Conservation (phyloP, 1,140 invertebrate genomes). For the Drosophila baimaii region DNA sequence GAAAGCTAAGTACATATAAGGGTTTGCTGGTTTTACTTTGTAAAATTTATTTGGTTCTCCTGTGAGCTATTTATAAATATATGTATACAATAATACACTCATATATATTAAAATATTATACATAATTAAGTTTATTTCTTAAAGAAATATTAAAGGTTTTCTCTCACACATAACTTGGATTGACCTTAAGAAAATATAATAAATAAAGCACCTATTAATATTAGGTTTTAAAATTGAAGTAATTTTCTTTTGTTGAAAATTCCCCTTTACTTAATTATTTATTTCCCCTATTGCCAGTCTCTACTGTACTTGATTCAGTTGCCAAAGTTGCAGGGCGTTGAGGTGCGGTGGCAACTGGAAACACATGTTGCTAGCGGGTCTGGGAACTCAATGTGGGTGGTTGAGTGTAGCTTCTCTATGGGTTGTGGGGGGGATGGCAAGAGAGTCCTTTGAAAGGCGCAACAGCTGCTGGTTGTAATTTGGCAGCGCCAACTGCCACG, state of each 20-base stretch:
- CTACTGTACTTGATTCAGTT: constrained; percentile 8
- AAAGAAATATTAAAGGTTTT: background rate
- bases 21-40: too few relatives aligned
- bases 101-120: too few relatives aligned
- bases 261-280: too few relatives aligned
- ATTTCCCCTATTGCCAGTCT: too few relatives aligned
- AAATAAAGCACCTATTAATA: background rate
- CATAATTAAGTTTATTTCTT: background rate
- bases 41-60: too few relatives aligned
- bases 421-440: background rate
- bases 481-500: constrained; percentile 43
- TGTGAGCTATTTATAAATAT: too few relatives aligned
- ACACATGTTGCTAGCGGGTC: constrained; percentile 39
- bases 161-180: too few relatives aligned
- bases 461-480: constrained; percentile 71
- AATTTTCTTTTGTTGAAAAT: background rate
- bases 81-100: too few relatives aligned
- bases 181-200: too few relatives aligned
- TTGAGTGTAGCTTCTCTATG: background rate
- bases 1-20: too few relatives aligned
- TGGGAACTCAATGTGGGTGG: background rate
- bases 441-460: constrained; percentile 54
- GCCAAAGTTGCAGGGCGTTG: constrained; percentile 6
- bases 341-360: constrained; percentile 22
- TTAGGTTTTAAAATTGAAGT: background rate